Conservation (phyloP, 2,797 vertebrate genomes). For the Macropodus opercularis region DNA sequence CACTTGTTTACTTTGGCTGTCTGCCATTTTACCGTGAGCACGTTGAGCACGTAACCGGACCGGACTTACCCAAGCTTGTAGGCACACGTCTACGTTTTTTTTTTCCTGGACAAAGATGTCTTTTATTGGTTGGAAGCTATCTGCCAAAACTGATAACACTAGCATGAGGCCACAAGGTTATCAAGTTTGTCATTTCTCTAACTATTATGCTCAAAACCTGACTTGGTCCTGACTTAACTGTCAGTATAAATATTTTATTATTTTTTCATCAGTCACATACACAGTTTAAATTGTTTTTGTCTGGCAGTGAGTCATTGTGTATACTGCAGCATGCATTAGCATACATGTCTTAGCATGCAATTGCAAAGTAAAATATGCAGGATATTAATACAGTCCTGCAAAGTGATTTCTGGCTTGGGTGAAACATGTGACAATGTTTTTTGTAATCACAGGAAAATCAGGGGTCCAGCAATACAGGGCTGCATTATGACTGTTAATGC, state of each 20-base stretch:
- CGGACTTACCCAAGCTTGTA: slow-evolving; percentile 45
- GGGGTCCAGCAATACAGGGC: too few relatives aligned
- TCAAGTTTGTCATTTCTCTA: neutral
- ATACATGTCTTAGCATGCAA: neutral
- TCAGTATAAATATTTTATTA: neutral
- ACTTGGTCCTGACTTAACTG: neutral
- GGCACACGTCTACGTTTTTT: slow-evolving; percentile 8
- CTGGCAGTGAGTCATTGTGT: neutral
- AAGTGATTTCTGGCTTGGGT: neutral
- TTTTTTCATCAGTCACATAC: neutral
- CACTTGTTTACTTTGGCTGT: slow-evolving; percentile 52
- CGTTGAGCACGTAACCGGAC: slow-evolving; percentile 32
- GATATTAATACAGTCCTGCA: neutral
- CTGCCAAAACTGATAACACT: slow-evolving; percentile 13
- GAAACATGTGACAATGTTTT: neutral
- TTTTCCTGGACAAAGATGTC: slow-evolving; percentile 16
- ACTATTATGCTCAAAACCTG: neutral
- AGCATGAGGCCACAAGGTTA: slow-evolving; percentile 1
- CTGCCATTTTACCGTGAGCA: slow-evolving; percentile 51
- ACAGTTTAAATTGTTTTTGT: neutral
- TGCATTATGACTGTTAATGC: slow-evolving; percentile 6
- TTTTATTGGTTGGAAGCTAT: slow-evolving; percentile 4
- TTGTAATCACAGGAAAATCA: neutral
- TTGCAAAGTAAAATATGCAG: neutral
- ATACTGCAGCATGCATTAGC: neutral